phyloP scores from a whole-genome alignment of 2,113 vertebrate species.

The Acinonyx jubatus region DNA sequence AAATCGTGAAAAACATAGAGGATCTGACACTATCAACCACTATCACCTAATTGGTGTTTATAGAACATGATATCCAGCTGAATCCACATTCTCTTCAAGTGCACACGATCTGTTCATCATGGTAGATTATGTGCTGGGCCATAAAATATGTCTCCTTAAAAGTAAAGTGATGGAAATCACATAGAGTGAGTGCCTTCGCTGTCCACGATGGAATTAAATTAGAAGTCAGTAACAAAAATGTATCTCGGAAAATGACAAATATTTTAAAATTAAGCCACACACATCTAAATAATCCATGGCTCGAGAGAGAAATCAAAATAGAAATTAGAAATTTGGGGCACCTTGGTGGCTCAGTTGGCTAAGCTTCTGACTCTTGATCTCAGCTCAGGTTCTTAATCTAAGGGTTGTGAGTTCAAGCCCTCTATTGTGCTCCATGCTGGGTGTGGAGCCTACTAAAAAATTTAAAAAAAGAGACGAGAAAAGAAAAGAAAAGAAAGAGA shows the following conservation, averaged over 20 bases:
- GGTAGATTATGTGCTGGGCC: background rate
- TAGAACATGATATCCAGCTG: background rate
- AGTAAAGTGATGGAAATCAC: background rate
- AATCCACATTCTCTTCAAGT: background rate
- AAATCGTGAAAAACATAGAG: background rate
- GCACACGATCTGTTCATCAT: background rate
- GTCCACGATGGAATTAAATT: background rate
- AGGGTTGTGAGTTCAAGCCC: no score
- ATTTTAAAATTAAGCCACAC: background rate
- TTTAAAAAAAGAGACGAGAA: no score
- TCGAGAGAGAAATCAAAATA: background rate
- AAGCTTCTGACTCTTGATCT: no score
- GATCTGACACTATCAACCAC: background rate
- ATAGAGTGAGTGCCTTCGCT: background rate
- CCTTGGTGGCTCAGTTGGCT: no score
- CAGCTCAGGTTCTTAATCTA: no score
- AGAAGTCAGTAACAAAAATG: background rate
- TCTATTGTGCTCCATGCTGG: no score
- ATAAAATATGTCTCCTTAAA: background rate
- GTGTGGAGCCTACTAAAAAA: no score
- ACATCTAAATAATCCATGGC: background rate
- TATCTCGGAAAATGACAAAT: background rate
- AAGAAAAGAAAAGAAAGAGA: no score
- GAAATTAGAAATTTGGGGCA: no score
- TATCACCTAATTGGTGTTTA: background rate